A percentile compares a stretch with the other conserved stretches of the same genome.
phyloP scores from a whole-genome alignment of 2,888 invertebrate species.

The Syrista parreyssii region DNA sequence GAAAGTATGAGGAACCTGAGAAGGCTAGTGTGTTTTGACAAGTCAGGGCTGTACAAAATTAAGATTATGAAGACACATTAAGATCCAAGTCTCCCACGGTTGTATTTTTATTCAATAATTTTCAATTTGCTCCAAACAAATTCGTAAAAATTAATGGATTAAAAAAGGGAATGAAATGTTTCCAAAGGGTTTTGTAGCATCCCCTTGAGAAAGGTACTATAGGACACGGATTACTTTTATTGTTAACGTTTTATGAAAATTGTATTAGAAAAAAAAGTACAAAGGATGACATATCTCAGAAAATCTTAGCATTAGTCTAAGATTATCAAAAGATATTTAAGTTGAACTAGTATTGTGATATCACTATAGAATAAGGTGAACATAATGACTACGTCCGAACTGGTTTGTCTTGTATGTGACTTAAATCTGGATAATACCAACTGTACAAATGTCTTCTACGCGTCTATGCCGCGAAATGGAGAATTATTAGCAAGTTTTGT shows the following conservation, averaged over 20 bases:
- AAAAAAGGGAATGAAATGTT: background rate
- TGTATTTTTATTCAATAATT: background rate
- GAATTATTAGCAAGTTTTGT: constrained; percentile 45
- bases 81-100: background rate
- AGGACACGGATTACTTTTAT: background rate
- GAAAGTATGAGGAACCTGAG: background rate
- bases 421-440: constrained; percentile 31
- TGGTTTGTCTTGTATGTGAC: constrained; percentile 47
- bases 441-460: constrained; percentile 47
- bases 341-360: background rate
- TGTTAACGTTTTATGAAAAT: background rate
- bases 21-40: constrained; percentile 2
- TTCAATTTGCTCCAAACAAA: background rate
- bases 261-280: background rate
- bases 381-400: constrained; percentile 20
- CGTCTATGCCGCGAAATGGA: constrained; percentile 42
- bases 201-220: background rate
- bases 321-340: background rate
- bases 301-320: background rate
- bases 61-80: background rate
- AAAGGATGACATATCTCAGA: background rate
- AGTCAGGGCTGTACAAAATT: constrained; percentile 2
- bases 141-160: background rate
- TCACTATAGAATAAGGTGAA: background rate
- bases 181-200: background rate